A percentile compares a stretch with the other conserved stretches of the same genome.
Conservation (phyloP, 2,797 vertebrate genomes). For the Notamacropus eugenii region DNA sequence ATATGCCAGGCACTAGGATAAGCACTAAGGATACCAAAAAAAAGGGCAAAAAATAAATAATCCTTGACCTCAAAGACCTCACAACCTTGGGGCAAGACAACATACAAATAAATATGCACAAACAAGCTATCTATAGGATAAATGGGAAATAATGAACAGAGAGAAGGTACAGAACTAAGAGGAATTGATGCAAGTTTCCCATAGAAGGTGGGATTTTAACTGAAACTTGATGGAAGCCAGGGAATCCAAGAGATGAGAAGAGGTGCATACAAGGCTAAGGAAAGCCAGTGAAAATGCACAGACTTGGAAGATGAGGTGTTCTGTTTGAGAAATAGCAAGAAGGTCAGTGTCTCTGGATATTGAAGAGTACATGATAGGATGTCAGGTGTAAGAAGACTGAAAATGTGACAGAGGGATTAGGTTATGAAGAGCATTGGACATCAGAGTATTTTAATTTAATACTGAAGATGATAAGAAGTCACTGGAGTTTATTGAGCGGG, state of each 20-base stretch:
- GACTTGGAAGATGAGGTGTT: too few species aligned
- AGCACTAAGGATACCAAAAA: background rate
- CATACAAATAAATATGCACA: background rate
- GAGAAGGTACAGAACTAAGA: background rate
- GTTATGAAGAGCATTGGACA: background rate
- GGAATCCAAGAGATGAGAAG: too few species aligned
- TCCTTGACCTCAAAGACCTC: background rate
- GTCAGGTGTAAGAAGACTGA: background rate
- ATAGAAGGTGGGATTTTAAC: too few species aligned
- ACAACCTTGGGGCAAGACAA: background rate
- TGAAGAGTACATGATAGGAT: background rate
- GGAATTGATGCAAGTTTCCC: too few species aligned
- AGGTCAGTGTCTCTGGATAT: too few species aligned
- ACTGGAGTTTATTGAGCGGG: background rate
- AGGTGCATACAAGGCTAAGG: too few species aligned
- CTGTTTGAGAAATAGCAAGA: too few species aligned
- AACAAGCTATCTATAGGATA: background rate
- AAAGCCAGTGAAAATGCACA: too few species aligned
- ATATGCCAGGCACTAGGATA: background rate
- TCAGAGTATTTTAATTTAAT: background rate
- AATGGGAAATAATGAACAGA: background rate
- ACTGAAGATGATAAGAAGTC: background rate
- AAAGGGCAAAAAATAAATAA: background rate
- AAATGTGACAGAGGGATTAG: background rate
- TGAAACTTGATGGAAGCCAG: too few species aligned